Base-by-base conservation (phyloP, 2,888 invertebrate genomes). In the Tuta absoluta region DNA sequence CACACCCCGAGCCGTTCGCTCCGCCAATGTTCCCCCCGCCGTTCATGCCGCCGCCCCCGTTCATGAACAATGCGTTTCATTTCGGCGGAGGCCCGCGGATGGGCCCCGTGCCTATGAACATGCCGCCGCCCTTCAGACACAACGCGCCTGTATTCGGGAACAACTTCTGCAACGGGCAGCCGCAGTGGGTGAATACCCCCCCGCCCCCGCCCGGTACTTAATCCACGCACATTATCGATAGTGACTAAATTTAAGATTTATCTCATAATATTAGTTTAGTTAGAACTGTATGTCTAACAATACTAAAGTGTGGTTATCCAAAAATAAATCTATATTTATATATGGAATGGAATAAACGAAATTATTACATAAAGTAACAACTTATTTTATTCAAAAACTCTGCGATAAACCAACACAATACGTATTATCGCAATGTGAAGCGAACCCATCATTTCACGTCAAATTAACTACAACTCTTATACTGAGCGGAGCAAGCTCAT, bases 301-400 rank as follows among this genome's bases (percentile, higher is more conserved):
- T 84, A 84, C 86, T 86, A 85, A 84, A 85, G 86, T 86, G 86
- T 89, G 86, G 85, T 88, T 87, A 89, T 88, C 89, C 89, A 88
- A 89, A 89, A 82, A 84, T 79, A 84, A 83, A 87, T 84, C 77
- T 87, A 87, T 90, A 90, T 89, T 89, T 89, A 87, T 89, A 85
- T 56, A 56, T 56, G 56, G 56, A 56, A 33, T 78, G 78, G 77
- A 84, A 87, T 86, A 86, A 87, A 85, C 78, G 73, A 81, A 69
- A 64, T 63, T 56, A 65, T 63, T 69, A 64, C 62, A 69, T 70
- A 68, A 78, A 78, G 77, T 70, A 71, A 66, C 66, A 68, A 62
- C 63, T 66, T 69, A 68, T 65, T 70, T 67, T 67, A 63, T 64
- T 59, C 7, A 23, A 23, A 14, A 23, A 19, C 51, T 1, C 10